These are phyloP conservation scores for Menidia menidia DNA, from an alignment of 2,797 vertebrate genomes.

Conservation along the genomic window DNA sequence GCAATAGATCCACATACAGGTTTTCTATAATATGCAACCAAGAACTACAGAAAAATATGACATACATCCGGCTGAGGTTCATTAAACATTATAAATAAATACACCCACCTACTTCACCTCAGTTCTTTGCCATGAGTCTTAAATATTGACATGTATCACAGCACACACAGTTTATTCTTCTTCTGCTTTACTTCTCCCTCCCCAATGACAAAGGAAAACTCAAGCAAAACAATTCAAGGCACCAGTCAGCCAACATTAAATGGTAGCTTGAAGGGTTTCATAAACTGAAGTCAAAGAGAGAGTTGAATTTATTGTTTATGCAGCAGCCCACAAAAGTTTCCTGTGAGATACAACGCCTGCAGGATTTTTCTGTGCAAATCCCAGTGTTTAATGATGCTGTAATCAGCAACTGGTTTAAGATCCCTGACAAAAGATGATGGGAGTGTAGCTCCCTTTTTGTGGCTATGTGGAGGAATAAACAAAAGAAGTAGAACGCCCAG, in stretches of 20 bases:
- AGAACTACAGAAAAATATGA: constrained; percentile 11
- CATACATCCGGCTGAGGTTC: constrained; percentile 17
- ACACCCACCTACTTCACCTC: no score
- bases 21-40: constrained; percentile 19
- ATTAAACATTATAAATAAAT: constrained; percentile 8
- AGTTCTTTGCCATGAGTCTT: not conserved
- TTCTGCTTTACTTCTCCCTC: constrained; percentile 13
- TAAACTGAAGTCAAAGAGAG: constrained; percentile 28
- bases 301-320: constrained; percentile 41
- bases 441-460: constrained; percentile 53
- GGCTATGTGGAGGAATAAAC: constrained; percentile 53
- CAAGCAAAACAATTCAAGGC: constrained; percentile 29
- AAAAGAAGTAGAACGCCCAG: constrained; percentile 52
- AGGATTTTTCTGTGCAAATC: constrained; percentile 27
- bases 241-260: constrained; percentile 28
- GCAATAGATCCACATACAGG: constrained; percentile 48
- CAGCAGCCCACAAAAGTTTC: constrained; percentile 32
- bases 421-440: constrained; percentile 49
- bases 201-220: constrained; percentile 22
- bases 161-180: constrained; percentile 26
- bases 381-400: constrained; percentile 64
- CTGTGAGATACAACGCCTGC: constrained; percentile 30
- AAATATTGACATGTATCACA: not conserved
- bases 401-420: constrained; percentile 48
- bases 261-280: constrained; percentile 24